phyloP scores from a whole-genome alignment of 2,113 vertebrate genomes.

The Epinephelus moara region DNA sequence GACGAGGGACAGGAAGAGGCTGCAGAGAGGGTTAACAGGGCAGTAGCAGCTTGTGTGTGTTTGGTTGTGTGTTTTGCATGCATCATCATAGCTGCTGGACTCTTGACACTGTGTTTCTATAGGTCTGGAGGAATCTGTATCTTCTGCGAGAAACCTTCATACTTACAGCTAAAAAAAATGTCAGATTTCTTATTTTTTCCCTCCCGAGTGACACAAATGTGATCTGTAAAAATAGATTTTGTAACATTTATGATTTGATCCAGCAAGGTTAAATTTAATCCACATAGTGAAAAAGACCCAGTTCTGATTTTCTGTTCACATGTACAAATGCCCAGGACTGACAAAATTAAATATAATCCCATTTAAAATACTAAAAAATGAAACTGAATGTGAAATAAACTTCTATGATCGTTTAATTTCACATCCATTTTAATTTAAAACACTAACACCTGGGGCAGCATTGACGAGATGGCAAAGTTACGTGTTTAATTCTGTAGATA shows the following conservation, averaged over 20 bases:
- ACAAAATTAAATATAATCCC: not conserved
- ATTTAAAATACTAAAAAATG: no score
- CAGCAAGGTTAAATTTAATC: not conserved
- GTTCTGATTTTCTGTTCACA: not conserved
- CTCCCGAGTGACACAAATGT: not conserved
- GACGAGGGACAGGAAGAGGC: conserved; percentile 3
- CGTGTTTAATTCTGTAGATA: no score
- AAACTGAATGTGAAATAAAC: no score
- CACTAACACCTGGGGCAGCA: no score
- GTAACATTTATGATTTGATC: not conserved
- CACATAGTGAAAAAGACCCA: not conserved
- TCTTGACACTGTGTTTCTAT: not conserved
- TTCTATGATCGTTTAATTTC: no score
- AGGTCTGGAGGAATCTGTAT: not conserved
- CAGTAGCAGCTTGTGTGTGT: not conserved
- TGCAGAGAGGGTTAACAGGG: conserved; percentile 7
- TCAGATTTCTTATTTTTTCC: not conserved
- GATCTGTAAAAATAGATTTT: not conserved
- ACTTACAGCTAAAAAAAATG: no score
- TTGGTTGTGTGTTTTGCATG: not conserved
- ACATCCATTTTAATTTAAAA: no score
- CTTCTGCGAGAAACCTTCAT: not conserved
- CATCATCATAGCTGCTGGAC: not conserved
- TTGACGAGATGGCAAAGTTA: no score
- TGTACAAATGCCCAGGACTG: not conserved